Evolutionary conservation across 2,797 vertebrate genomes (phyloP).

Genomic region (Aselliscus stoliczkanus): DNA sequence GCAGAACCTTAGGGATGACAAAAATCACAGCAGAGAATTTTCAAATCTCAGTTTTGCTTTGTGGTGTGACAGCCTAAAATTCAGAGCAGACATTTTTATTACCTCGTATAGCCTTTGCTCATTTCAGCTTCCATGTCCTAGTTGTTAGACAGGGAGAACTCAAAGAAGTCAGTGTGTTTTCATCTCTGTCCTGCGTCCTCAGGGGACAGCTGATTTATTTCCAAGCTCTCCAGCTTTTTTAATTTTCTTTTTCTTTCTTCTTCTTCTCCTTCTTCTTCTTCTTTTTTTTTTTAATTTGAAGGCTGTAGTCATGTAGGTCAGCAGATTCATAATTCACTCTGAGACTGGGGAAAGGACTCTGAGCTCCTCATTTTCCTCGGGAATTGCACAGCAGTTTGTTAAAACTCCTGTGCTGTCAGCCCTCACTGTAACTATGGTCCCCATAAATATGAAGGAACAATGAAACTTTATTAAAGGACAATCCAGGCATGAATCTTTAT

Average conservation of each 20-base stretch:
- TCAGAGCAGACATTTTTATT: conserved; percentile 60
- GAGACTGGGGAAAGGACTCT: neutral
- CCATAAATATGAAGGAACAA: conserved; percentile 53
- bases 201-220: conserved; percentile 66
- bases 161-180: conserved; percentile 62
- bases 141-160: conserved; percentile 37
- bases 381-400: conserved; percentile 35
- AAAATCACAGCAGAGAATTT: conserved; percentile 23
- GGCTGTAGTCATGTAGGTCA: conserved; percentile 30
- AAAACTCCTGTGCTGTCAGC: conserved; percentile 41
- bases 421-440: neutral
- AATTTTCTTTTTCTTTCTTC: neutral
- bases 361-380: neutral
- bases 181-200: conserved; percentile 26
- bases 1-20: neutral
- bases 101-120: conserved; percentile 12
- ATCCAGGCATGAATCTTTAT: conserved; percentile 40
- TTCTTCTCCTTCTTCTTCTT: no score
- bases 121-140: conserved; percentile 25
- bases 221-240: conserved; percentile 41
- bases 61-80: conserved; percentile 16
- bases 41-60: conserved; percentile 45
- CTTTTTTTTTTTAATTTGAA: conserved; percentile 67
- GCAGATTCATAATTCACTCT: conserved; percentile 60
- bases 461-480: conserved; percentile 29